Evolutionary conservation across 2,888 invertebrate species (phyloP).

Genomic region (Hypselothyrea guttata): DNA sequence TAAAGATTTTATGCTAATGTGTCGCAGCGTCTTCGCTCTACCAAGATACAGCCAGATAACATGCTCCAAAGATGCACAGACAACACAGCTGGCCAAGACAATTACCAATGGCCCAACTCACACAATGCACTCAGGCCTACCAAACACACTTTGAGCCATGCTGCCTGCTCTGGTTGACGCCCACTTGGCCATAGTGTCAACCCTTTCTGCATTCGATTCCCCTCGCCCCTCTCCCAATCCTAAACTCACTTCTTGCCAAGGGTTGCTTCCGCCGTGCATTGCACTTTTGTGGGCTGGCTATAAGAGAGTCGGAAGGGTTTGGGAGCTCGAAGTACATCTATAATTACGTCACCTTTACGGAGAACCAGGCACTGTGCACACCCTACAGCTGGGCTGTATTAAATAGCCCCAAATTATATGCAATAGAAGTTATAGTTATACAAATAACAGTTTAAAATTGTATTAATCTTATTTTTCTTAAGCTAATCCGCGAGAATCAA

Average conservation of each 20-base stretch:
- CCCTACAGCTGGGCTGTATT: constrained; percentile 8
- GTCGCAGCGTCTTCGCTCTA: constrained; percentile 68
- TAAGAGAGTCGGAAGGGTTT: constrained; percentile 12
- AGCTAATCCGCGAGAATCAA: too few species aligned
- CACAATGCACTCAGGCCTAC: neutral
- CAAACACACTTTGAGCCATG: too few species aligned
- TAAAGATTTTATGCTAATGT: constrained; percentile 78
- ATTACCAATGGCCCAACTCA: constrained; percentile 4
- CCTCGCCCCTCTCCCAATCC: constrained; percentile 1
- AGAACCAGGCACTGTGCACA: constrained; percentile 35
- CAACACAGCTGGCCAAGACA: constrained; percentile 43
- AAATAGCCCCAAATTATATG: too few species aligned
- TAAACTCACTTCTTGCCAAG: constrained; percentile 14
- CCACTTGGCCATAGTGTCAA: constrained; percentile 41
- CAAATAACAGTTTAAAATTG: too few species aligned
- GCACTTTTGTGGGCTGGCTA: constrained; percentile 64
- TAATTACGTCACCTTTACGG: constrained; percentile 72
- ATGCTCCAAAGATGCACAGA: constrained; percentile 42
- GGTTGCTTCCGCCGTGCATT: constrained; percentile 54
- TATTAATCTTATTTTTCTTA: too few species aligned
- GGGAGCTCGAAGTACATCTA: constrained; percentile 62
- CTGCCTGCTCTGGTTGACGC: constrained; percentile 45
- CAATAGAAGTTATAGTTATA: too few species aligned
- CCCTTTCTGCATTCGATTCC: constrained; percentile 36
- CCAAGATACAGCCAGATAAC: constrained; percentile 59